Base-by-base conservation (phyloP, 2,888 invertebrate genomes). In the Bedellia somnulentella region DNA sequence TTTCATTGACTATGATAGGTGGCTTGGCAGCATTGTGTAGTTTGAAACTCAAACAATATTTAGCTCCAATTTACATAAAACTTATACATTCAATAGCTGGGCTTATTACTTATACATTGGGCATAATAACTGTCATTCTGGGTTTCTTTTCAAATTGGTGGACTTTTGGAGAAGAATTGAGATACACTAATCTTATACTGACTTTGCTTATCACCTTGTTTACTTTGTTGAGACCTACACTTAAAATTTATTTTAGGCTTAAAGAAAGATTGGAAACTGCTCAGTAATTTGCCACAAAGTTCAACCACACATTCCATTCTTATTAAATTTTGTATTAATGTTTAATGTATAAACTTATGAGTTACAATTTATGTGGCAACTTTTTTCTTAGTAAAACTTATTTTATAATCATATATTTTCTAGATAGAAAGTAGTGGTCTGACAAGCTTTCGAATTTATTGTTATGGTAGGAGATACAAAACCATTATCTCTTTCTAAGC, bases 51-150 rank as follows among this genome's bases (percentile, higher is more conserved):
- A 76, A 77, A 40, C 40, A 62, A 30, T 70, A 64, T 32, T 42
- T 77, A 26, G 63, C 75, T 24, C 76, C 77, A 2, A 58, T 75
- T 25, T 76, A 67, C 32, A 70, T 62, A 9, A 78, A 78, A 47
- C 42, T 75, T 2, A 31, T 76, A 18, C 77, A 77, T 50, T 67
- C 71, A 8, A 48, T 56, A 14, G 47, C 61, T 16, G 77, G 77
- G 15, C 41, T 76, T 8, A 29, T 61, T 6, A 76, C 77, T 14
- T 71, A 63, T 40, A 47, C 52, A 31, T 46, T 76, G 33, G 77
- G 76, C 8, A 46, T 64, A 5, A 53, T 66, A 18, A 57, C 75
- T 4, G 64, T 75, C 32, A 46, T 62, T 35, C 47, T 77, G 11
- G 71, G 60, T 2, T 43, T 58, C 13, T 76, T 64, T 38, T 64